Evolutionary conservation across 2,797 vertebrate genomes (phyloP), one percentile per base, ranked within the genome.

Genomic region (Sarcophilus harrisii): DNA sequence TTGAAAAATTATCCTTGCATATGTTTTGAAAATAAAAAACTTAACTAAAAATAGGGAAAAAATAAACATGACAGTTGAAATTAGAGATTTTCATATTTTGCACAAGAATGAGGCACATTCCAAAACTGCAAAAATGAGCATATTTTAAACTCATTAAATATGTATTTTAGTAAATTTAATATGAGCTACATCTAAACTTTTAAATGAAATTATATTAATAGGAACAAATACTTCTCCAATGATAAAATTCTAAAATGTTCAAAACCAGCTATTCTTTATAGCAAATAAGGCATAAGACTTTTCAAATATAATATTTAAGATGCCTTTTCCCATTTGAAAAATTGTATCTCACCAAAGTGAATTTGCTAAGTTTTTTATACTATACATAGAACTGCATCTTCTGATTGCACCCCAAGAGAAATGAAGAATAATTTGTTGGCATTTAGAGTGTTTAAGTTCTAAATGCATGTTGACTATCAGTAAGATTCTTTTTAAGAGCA

Each of bases 271-370:
- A 38, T 91, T 95, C 92, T 97, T 28, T 28, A 81, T 9, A 90
- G 52, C 58, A 57, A 12, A 55, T 54, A 87, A 81, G 38, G 16
- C 49, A 52, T 96, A 92, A 52, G 58, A 8, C 58, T 96, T 58
- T 94, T 96, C 57, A 92, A 95, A 95, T 57, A 29, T 91, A 93
- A 73, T 93, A 95, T 94, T 96, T 95, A 94, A 59, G 92, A 92
- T 58, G 5, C n/a, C 73, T 94, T 96, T 55, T 97, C 62, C 62
- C 62, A 73, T 94, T 93, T 81, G 58, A 94, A 13, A 54, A 58
- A 5, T 81, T 96, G 29, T 57, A 97, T 96, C 96, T 96, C 93
- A 55, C 54, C 54, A 55, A 55, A 55, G 10, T 57, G 94, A 93
- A 91, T 62, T 95, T 62, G 91, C 60, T 90, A 54, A 30, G 81